A percentile compares a stretch with the other conserved stretches of the same genome.
These are phyloP conservation scores for Frankliniella fusca DNA, from an alignment of 2,888 invertebrate genomes.

Conservation along the genomic window DNA sequence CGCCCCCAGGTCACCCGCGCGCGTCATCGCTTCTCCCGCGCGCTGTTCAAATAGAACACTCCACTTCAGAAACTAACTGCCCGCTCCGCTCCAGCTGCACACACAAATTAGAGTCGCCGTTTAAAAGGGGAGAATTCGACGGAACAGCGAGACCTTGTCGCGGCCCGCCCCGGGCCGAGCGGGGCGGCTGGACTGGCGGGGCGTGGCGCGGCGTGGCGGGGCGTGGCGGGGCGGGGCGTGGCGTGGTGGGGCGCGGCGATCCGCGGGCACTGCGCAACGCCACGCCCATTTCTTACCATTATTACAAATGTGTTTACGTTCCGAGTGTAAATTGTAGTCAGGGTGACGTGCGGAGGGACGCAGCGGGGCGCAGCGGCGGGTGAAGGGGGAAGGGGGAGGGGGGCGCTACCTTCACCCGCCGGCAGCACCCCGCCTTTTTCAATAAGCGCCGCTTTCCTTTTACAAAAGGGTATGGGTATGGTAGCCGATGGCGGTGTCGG, in stretches of 20 bases:
- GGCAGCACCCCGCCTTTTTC: not conserved
- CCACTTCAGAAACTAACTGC: too few relatives aligned
- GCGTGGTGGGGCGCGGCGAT: not conserved
- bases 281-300: conserved; percentile 16
- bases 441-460: not conserved
- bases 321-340: conserved; percentile 24
- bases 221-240: not conserved
- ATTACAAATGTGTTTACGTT: conserved; percentile 26
- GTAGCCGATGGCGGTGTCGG: too few relatives aligned
- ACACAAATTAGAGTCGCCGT: too few relatives aligned
- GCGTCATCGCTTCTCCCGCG: too few relatives aligned
- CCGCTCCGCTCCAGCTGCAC: too few relatives aligned
- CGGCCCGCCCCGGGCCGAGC: too few relatives aligned
- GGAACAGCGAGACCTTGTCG: too few relatives aligned
- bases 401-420: too few relatives aligned
- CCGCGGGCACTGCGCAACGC: not conserved
- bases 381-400: not conserved
- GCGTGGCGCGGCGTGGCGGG: not conserved
- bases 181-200: not conserved
- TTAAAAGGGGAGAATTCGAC: too few relatives aligned
- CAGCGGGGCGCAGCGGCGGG: not conserved
- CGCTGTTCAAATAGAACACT: too few relatives aligned
- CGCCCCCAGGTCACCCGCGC: too few relatives aligned
- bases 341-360: not conserved
- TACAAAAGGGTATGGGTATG: not conserved